Evolutionary conservation across 2,888 invertebrate species (phyloP).

Genomic region (Oscheius myriophilus): DNA sequence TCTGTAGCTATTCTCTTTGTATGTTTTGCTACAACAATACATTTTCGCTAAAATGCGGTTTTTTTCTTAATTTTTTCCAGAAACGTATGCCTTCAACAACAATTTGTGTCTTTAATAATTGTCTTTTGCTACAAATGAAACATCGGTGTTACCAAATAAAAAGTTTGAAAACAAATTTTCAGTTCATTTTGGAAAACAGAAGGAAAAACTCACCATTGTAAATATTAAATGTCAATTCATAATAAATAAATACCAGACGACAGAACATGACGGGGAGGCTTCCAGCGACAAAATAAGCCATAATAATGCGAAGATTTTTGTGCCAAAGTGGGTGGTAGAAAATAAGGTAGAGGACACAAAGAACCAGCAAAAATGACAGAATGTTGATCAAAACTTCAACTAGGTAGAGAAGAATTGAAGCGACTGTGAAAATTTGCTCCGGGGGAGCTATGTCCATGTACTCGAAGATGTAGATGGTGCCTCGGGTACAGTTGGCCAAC

Average conservation of each 20-base stretch:
- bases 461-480: slow-evolving; percentile 5
- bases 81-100: too few relatives aligned
- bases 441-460: slow-evolving; percentile 3
- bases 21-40: too few relatives aligned
- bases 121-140: too few relatives aligned
- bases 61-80: too few relatives aligned
- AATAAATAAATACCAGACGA: slow-evolving; percentile 6
- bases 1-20: too few relatives aligned
- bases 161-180: too few relatives aligned
- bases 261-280: slow-evolving; percentile 1
- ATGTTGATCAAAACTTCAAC: background rate
- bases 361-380: background rate
- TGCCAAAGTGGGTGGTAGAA: slow-evolving; percentile 2
- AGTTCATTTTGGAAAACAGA: background rate
- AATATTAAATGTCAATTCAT: background rate
- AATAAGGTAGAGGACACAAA: background rate
- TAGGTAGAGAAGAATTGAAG: slow-evolving; percentile 4
- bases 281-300: slow-evolving; percentile 10
- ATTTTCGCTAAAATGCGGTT: too few relatives aligned
- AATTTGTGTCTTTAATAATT: too few relatives aligned
- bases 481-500: background rate
- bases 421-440: background rate
- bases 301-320: slow-evolving; percentile 5
- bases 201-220: background rate
- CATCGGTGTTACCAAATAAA: too few relatives aligned